Conservation (phyloP, 30 jellyfish, hydroid and myxozoan genomes). For the Aurelia aurita region DNA sequence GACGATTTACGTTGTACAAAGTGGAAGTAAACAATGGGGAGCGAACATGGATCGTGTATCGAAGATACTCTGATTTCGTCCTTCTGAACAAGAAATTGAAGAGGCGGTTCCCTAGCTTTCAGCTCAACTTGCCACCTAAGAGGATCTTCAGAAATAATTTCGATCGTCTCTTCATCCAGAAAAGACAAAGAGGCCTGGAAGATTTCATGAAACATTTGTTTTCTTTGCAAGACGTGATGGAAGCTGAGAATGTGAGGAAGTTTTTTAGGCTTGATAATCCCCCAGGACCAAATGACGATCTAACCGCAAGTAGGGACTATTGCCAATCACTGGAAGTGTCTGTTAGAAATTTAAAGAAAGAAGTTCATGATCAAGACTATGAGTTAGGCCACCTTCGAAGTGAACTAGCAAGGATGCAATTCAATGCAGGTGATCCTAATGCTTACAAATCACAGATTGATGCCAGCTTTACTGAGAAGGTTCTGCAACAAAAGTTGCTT, state of each 20-base stretch:
- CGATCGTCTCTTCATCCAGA: slow-evolving; percentile 52
- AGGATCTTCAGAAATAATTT: slow-evolving; percentile 78
- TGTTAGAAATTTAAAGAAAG: slow-evolving; percentile 33
- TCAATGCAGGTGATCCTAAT: slow-evolving; percentile 12
- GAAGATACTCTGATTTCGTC: slow-evolving; percentile 91
- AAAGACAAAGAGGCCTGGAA: slow-evolving; percentile 82
- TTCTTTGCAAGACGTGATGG: slow-evolving; percentile 54
- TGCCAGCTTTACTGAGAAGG: slow-evolving; percentile 55
- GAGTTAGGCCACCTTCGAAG: slow-evolving; percentile 78
- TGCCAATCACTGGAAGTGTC: slow-evolving; percentile 63
- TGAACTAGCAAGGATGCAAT: slow-evolving; percentile 53
- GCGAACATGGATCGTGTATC: slow-evolving; percentile 83
- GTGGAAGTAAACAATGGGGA: slow-evolving; percentile 79
- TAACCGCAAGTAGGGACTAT: slow-evolving; percentile 61
- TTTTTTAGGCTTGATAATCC: slow-evolving; percentile 89
- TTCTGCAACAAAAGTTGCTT: slow-evolving; percentile 65
- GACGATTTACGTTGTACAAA: slow-evolving; percentile 79
- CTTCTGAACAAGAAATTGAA: slow-evolving; percentile 70
- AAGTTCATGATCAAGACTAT: slow-evolving; percentile 64
- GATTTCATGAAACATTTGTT: slow-evolving; percentile 72
- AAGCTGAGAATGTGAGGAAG: slow-evolving; percentile 50
- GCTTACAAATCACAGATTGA: slow-evolving; percentile 25
- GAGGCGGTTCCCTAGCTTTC: slow-evolving; percentile 70
- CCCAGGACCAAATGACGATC: slow-evolving; percentile 89
- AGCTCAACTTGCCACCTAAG: slow-evolving; percentile 88